These are phyloP conservation scores for Hydropsyche betteni DNA, from an alignment of 2,888 invertebrate genomes.

Conservation along the genomic window DNA sequence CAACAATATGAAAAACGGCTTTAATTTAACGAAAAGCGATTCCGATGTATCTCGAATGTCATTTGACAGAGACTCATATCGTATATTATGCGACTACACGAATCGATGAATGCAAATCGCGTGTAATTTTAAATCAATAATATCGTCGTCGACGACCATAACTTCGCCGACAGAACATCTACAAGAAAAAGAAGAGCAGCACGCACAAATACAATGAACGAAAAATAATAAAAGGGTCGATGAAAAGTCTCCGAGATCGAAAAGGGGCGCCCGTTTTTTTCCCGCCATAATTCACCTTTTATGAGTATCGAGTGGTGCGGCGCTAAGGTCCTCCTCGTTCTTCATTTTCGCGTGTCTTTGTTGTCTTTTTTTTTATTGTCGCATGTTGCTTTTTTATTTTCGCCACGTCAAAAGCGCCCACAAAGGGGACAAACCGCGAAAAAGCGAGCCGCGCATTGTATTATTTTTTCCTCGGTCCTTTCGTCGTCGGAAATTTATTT, in stretches of 20 bases:
- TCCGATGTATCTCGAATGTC: too few species aligned
- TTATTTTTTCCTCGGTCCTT: too few species aligned
- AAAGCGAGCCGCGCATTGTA: too few species aligned
- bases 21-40: too few species aligned
- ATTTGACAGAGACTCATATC: too few species aligned
- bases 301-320: slow-evolving; percentile 26
- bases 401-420: neutral
- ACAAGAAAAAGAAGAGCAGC: neutral
- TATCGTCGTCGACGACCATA: slow-evolving; percentile 6
- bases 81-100: neutral
- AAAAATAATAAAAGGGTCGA: slow-evolving; percentile 5
- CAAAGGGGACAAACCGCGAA: too few species aligned
- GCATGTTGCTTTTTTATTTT: neutral
- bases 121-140: slow-evolving; percentile 28
- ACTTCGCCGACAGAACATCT: neutral
- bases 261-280: slow-evolving; percentile 10
- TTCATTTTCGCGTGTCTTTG: slow-evolving; percentile 27
- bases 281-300: slow-evolving; percentile 33
- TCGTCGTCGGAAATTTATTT: too few species aligned
- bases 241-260: slow-evolving; percentile 1
- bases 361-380: neutral
- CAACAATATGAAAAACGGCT: too few species aligned
- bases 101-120: slow-evolving; percentile 16
- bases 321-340: slow-evolving; percentile 28
- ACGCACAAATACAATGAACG: neutral